Evolutionary conservation across 2,113 vertebrate genomes (phyloP).

Genomic region (Eupsittula cactorum): DNA sequence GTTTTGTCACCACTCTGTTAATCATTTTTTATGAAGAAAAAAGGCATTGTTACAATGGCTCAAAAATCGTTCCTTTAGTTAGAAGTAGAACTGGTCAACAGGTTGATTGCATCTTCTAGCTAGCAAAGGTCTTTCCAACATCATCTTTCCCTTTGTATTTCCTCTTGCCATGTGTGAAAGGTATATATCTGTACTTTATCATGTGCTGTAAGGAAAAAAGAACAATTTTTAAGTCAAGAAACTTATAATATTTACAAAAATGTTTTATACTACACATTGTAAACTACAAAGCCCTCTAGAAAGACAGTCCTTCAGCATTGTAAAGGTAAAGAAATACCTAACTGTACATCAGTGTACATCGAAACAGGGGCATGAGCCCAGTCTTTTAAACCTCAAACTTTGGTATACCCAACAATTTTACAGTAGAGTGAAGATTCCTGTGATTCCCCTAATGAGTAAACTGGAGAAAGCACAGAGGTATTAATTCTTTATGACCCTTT

Average conservation of each 20-base stretch:
- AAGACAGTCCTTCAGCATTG: background rate
- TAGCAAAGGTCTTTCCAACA: slow-evolving; percentile 93
- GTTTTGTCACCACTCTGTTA: slow-evolving; percentile 65
- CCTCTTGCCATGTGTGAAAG: slow-evolving; percentile 98
- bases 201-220: slow-evolving; percentile 86
- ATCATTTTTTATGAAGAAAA: slow-evolving; percentile 77
- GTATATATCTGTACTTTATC: slow-evolving; percentile 99
- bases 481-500: background rate
- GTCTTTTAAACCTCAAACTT: background rate
- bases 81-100: slow-evolving; percentile 70
- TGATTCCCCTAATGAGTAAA: background rate
- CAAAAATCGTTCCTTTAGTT: slow-evolving; percentile 77
- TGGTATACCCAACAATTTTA: background rate
- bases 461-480: background rate
- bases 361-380: background rate
- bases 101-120: slow-evolving; percentile 82
- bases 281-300: background rate
- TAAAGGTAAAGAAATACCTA: background rate
- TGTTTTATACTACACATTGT: background rate
- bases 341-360: background rate
- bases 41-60: slow-evolving; percentile 83
- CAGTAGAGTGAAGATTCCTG: background rate
- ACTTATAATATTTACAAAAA: background rate
- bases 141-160: slow-evolving; percentile 99
- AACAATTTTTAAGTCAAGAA: background rate